Percentiles rank a stretch among this genome's conserved stretches.
Conservation (phyloP, 2,888 invertebrate species). For the Stramonita haemastoma region DNA sequence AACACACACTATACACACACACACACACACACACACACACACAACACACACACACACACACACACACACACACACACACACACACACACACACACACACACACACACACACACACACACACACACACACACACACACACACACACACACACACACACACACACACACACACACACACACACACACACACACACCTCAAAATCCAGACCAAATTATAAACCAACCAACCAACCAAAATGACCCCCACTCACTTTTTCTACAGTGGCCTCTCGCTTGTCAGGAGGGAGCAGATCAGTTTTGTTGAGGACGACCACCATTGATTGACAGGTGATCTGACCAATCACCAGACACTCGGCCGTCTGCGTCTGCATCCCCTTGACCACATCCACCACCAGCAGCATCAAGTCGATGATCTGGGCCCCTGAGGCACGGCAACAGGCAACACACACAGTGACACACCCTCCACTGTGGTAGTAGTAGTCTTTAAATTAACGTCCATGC, state of each 20-base stretch:
- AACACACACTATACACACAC: no score
- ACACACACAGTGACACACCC: no score
- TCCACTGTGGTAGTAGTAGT: no score
- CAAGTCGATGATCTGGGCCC: constrained; percentile 86
- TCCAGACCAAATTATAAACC: not conserved
- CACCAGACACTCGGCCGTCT: constrained; percentile 87
- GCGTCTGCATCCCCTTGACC: constrained; percentile 86
- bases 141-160: no score
- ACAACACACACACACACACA: no score
- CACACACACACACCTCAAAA: not conserved
- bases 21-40: no score
- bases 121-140: no score
- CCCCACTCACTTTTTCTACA: constrained; percentile 80
- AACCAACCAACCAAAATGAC: not conserved
- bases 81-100: no score
- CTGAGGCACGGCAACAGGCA: constrained; percentile 66
- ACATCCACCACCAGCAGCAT: constrained; percentile 85
- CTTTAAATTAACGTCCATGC: no score
- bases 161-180: not conserved
- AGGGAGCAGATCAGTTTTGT: constrained; percentile 84
- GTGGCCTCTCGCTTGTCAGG: constrained; percentile 77
- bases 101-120: no score
- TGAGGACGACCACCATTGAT: constrained; percentile 84
- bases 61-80: no score
- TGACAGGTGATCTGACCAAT: constrained; percentile 84